Evolutionary conservation across 2,113 vertebrate species (phyloP).

Genomic region (Tetraodon nigroviridis): DNA sequence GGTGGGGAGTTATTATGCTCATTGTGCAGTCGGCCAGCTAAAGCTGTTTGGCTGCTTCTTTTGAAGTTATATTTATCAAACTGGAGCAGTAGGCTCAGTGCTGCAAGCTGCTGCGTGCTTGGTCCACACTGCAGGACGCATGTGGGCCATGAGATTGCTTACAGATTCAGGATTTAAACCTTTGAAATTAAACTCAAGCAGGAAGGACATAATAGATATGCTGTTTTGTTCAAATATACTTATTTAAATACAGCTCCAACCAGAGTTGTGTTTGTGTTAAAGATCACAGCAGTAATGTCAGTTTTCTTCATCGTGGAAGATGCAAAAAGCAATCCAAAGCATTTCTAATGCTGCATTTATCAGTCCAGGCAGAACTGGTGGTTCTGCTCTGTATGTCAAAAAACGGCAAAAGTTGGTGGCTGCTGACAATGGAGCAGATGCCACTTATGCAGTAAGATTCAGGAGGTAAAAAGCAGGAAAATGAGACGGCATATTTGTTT

Average conservation of each 20-base stretch:
- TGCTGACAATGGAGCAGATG: not conserved
- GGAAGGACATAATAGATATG: slow-evolving; percentile 9
- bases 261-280: not conserved
- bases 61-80: slow-evolving; percentile 76
- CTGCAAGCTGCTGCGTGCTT: slow-evolving; percentile 57
- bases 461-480: not conserved
- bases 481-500: not conserved
- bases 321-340: not conserved
- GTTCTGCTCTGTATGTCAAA: slow-evolving; percentile 1
- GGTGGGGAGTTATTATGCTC: slow-evolving; percentile 71
- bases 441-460: slow-evolving; percentile 5
- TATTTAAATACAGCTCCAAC: slow-evolving; percentile 12
- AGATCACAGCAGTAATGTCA: not conserved
- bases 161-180: slow-evolving; percentile 14
- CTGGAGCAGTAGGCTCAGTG: slow-evolving; percentile 66
- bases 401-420: slow-evolving; percentile 6
- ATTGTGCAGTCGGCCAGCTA: slow-evolving; percentile 68
- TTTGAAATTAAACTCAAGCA: not conserved
- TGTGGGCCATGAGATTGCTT: slow-evolving; percentile 40
- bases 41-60: slow-evolving; percentile 73
- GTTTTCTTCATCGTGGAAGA: slow-evolving; percentile 4
- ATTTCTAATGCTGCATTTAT: slow-evolving; percentile 19
- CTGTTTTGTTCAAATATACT: slow-evolving; percentile 5
- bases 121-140: slow-evolving; percentile 52
- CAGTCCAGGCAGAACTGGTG: slow-evolving; percentile 8